A percentile compares a stretch with the other conserved stretches of the same genome.
Evolutionary conservation across 2,113 vertebrate genomes (phyloP).

Genomic region (Heptranchias perlo): DNA sequence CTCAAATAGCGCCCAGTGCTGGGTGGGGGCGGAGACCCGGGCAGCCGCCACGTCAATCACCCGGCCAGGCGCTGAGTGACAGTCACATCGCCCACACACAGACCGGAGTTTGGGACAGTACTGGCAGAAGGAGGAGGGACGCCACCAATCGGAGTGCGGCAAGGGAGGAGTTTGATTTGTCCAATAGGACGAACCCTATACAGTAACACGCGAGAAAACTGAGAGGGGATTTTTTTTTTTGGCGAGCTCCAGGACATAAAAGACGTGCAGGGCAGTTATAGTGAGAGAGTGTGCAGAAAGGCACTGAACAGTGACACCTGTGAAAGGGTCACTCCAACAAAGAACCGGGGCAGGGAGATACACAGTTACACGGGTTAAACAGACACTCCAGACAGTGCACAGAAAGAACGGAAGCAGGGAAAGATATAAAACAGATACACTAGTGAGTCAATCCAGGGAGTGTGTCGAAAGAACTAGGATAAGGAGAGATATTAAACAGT

Average conservation of each 20-base stretch:
- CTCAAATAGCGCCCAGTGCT: conserved; percentile 26
- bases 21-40: not conserved
- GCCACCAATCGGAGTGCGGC: not conserved
- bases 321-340: not conserved
- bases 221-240: not conserved
- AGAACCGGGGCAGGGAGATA: not conserved
- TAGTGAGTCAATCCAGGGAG: not conserved
- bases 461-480: not conserved
- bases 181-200: not conserved
- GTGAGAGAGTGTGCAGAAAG: not conserved
- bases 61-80: not conserved
- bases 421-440: not conserved
- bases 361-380: not conserved
- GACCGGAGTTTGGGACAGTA: not conserved
- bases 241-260: not conserved
- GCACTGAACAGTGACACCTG: too few species aligned
- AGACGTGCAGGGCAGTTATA: not conserved
- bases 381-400: not conserved
- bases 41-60: not conserved
- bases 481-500: not conserved
- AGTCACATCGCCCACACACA: not conserved
- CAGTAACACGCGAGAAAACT: not conserved
- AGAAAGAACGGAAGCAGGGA: not conserved
- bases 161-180: not conserved
- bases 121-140: not conserved